Percentiles rank a stretch among this genome's conserved stretches.
These are phyloP conservation scores for Tinea trinotella DNA, from an alignment of 2,888 invertebrate genomes.

Conservation along the genomic window DNA sequence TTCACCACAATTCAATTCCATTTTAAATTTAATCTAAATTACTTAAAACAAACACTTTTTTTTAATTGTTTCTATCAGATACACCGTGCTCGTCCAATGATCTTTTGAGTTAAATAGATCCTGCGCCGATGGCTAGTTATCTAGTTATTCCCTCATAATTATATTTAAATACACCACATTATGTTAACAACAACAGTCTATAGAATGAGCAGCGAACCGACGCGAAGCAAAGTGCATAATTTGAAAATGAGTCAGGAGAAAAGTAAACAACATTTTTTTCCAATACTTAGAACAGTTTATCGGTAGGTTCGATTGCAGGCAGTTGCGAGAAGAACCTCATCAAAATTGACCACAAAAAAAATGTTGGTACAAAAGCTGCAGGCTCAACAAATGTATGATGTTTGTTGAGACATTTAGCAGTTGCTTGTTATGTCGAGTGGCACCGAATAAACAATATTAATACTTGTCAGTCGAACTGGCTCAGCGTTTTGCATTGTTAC, in stretches of 20 bases:
- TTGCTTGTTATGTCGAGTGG: conserved; percentile 52
- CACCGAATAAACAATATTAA: conserved; percentile 41
- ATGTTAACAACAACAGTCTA: background rate
- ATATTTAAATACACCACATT: too few species aligned
- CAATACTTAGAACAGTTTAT: conserved; percentile 13
- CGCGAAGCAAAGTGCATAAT: conserved; percentile 2
- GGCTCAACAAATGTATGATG: conserved; percentile 34
- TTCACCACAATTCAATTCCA: too few species aligned
- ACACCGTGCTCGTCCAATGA: too few species aligned
- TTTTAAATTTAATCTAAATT: too few species aligned
- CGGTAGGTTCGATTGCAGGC: conserved; percentile 7
- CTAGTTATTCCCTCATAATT: too few species aligned
- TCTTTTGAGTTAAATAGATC: too few species aligned
- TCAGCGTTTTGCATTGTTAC: conserved; percentile 48
- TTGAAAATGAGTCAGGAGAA: conserved; percentile 4
- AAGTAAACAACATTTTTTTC: conserved; percentile 8
- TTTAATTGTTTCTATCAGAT: too few species aligned
- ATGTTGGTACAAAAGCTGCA: conserved; percentile 39
- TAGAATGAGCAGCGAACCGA: background rate
- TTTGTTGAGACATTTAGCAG: conserved; percentile 54
- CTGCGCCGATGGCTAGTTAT: too few species aligned
- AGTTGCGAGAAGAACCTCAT: conserved; percentile 5
- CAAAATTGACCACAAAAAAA: conserved; percentile 30
- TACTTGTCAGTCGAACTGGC: conserved; percentile 40
- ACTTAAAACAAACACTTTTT: too few species aligned